Base-by-base conservation (phyloP, 2,797 vertebrate genomes). In the Pangasius krempfi region DNA sequence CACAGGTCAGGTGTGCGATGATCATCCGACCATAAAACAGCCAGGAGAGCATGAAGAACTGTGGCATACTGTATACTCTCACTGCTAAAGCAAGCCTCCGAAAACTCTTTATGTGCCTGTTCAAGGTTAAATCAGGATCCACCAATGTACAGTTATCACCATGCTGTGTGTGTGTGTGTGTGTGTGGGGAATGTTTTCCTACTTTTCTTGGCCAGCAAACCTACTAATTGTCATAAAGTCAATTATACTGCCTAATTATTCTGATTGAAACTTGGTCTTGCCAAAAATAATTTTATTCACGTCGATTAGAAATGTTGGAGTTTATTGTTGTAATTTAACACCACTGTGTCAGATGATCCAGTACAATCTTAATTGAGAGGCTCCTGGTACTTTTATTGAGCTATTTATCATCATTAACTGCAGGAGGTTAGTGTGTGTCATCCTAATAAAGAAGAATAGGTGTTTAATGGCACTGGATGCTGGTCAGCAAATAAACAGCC, bases 401-500 rank as follows among this genome's bases (percentile, higher is more conserved):
- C 88, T 90, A 93, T 94, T 95, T 92, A 93, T 95, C 94, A 95
- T 94, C 94, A 94, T 95, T 95, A 90, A 66, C 80, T 93, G 85
- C 92, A 89, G 84, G 76, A 80, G 89, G 91, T 82, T 92, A 91
- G 91, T 88, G 88, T 91, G 84, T 89, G 89, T 93, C 90, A 90
- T 89, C 88, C 85, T 94, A 95, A 95, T 90, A 88, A 92, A 93
- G 94, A 96, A 94, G 88, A 93, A 96, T 95, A 93, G 92, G 90
- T 92, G 89, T 92, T 89, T 91, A 92, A 93, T 89, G 91, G 93
- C 93, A 91, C 93, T 92, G 87, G 86, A 93, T 93, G 94, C 92
- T 93, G 94, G 95, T 95, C 94, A 95, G 94, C 93, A 94, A 93
- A 94, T 91, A 91, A 94, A 94, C 93, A 92, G 91, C 90, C 12